Base-by-base conservation (phyloP, 2,797 vertebrate genomes). In the Gambelia wislizenii region DNA sequence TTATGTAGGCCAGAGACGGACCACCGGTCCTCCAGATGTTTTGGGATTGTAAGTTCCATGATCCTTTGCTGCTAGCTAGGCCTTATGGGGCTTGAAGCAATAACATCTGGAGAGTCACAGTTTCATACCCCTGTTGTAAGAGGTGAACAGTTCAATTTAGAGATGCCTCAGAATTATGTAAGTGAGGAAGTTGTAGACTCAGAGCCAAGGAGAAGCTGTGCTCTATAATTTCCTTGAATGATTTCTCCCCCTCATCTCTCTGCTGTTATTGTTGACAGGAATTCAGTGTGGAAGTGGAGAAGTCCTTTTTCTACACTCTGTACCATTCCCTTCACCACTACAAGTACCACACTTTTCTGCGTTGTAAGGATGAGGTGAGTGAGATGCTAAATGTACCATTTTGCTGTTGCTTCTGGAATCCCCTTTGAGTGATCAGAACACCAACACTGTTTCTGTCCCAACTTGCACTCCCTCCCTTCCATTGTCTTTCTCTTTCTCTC, bases 281-380 rank as follows among this genome's bases (percentile, higher is more conserved):
- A 96, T 98, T 99, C 95, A 98, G 98, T 94, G 97, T 99, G 89
- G 98, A 98, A 89, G 95, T 97, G 64, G 98, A 99, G 90, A 97
- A 98, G 20, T 98, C 98, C 22, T 96, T 97, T 76, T 97, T 98
- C 95, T 99, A 98, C 96, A 98, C 98, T 61, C 97, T 99, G 47
- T 99, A 98, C 95, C 98, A 99, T 95, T 98, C 98, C 67, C 97
- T 99, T 90, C 98, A 99, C 96, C 98, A 99, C 96, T 99, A 99
- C 96, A 99, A 99, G 93, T 99, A 98, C 96, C 98, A 99, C 96
- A 99, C 98, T 85, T 99, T 99, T 95, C 97, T 99, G 96, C 98
- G 98, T 97, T 99, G 98, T 97, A 98, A 98, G 95, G 98, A 98
- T 96, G 98, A 99, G 98, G 98, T 98, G 95, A 94, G 95, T 81